These are phyloP conservation scores for Serinus canaria DNA, from an alignment of 2,113 vertebrate species.

Conservation along the genomic window DNA sequence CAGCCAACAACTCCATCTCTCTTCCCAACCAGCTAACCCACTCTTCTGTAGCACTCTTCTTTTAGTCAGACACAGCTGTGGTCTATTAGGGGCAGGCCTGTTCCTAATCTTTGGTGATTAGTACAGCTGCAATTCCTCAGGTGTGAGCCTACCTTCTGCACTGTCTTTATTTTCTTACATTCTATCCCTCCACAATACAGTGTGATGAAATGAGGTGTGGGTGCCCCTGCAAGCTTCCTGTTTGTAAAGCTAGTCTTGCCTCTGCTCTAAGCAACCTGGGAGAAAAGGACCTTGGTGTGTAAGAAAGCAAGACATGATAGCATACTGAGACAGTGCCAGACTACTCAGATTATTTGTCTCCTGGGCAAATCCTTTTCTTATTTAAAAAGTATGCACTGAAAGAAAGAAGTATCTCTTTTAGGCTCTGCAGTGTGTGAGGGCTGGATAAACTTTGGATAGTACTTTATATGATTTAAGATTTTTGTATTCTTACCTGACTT, in stretches of 20 bases:
- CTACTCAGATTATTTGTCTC: not conserved
- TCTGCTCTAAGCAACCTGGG: not conserved
- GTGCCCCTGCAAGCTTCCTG: not conserved
- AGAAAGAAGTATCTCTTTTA: not conserved
- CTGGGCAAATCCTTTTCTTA: not conserved
- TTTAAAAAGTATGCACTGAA: not conserved
- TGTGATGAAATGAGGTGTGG: not conserved
- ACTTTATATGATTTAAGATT: not conserved
- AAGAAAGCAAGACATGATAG: not conserved
- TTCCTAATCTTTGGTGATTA: too few species aligned
- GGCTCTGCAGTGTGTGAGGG: not conserved
- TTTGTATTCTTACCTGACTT: not conserved
- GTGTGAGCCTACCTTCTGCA: too few species aligned
- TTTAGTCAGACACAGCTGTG: too few species aligned
- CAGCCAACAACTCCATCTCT: too few species aligned
- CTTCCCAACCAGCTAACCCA: too few species aligned
- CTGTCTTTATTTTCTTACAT: too few species aligned
- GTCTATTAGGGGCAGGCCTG: too few species aligned
- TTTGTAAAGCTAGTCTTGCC: not conserved
- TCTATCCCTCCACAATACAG: not conserved
- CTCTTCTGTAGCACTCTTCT: too few species aligned
- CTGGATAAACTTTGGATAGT: not conserved
- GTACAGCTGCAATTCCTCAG: too few species aligned
- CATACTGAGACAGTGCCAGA: not conserved
- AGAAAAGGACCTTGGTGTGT: not conserved